These are phyloP conservation scores for Myocastor coypus DNA, from an alignment of 2,113 vertebrate species.

Conservation along the genomic window DNA sequence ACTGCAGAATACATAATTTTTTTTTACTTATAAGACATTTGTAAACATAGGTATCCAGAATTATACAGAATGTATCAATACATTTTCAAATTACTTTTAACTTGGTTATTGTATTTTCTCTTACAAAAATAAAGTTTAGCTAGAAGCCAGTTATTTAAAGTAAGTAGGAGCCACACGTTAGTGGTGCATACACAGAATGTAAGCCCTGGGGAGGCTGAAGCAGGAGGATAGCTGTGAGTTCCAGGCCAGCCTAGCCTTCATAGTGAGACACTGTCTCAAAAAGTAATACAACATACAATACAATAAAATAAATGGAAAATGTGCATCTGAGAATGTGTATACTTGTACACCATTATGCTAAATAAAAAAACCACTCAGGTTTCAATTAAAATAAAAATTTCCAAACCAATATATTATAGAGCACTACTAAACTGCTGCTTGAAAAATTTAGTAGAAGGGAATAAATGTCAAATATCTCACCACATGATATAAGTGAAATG, in stretches of 20 bases:
- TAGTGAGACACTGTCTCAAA: background rate
- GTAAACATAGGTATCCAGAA: background rate
- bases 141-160: background rate
- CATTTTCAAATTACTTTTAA: background rate
- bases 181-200: background rate
- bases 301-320: background rate
- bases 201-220: background rate
- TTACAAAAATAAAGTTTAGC: background rate
- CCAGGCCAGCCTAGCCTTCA: background rate
- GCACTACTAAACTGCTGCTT: background rate
- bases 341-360: background rate
- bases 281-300: background rate
- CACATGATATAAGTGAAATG: background rate
- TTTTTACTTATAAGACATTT: background rate
- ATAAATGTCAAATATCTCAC: background rate
- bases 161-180: background rate
- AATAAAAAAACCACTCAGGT: background rate
- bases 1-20: background rate
- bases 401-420: background rate
- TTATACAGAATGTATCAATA: background rate
- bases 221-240: background rate
- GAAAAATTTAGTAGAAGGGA: background rate
- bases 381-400: background rate
- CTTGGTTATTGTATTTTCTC: background rate
- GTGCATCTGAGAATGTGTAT: background rate